These are phyloP conservation scores for Zosterops hypoxanthus DNA, from an alignment of 2,113 vertebrate genomes.

Conservation along the genomic window DNA sequence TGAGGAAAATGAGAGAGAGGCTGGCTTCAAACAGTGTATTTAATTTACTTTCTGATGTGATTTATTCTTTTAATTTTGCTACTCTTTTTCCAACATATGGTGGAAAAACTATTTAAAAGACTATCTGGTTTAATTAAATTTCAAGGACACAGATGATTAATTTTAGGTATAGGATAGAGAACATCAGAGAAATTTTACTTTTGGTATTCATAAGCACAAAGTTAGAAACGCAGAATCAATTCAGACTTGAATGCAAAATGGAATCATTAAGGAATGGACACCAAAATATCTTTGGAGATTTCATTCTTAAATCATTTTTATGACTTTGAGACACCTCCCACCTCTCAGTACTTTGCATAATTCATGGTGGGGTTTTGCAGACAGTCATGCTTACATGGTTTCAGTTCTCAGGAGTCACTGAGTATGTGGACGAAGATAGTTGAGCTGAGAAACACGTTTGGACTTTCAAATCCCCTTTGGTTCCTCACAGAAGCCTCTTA, in stretches of 20 bases:
- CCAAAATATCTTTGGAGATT: background rate
- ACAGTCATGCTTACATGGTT: background rate
- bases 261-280: background rate
- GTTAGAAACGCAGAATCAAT: background rate
- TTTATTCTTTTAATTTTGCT: constrained; percentile 61
- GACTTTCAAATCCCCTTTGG: background rate
- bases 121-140: constrained; percentile 60
- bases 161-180: constrained; percentile 19
- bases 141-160: constrained; percentile 40
- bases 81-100: constrained; percentile 41
- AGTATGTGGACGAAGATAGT: background rate
- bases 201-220: background rate
- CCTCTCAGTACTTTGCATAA: background rate
- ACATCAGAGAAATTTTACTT: constrained; percentile 28
- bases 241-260: background rate
- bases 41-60: constrained; percentile 42
- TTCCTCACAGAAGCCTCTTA: background rate
- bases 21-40: constrained; percentile 11
- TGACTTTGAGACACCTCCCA: background rate
- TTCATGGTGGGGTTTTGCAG: background rate
- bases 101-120: constrained; percentile 44
- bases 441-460: background rate
- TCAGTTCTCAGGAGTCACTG: background rate
- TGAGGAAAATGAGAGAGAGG: background rate
- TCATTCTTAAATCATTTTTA: constrained; percentile 6